Percentiles rank a stretch among this genome's conserved stretches.
Evolutionary conservation across 2,888 invertebrate genomes (phyloP).

Genomic region (Ectropis crepuscularia): DNA sequence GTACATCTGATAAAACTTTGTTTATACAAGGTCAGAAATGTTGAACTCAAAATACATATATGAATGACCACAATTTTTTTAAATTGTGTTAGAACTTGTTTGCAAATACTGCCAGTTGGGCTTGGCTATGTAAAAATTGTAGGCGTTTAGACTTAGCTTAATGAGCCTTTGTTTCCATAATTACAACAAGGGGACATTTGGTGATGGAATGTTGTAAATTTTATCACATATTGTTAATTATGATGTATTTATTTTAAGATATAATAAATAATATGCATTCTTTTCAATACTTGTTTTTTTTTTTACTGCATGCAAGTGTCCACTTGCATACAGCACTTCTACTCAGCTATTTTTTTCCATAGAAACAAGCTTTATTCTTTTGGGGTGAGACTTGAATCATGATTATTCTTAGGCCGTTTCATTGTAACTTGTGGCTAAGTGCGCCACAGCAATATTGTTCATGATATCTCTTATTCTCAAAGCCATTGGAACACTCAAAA

Average conservation of each 20-base stretch:
- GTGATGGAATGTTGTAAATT: slow-evolving; percentile 76
- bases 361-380: too few relatives aligned
- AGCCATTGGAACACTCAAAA: slow-evolving; percentile 52
- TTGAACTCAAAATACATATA: too few relatives aligned
- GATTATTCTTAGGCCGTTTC: slow-evolving; percentile 3
- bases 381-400: too few relatives aligned
- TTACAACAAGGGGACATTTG: slow-evolving; percentile 49
- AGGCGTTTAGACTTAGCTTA: slow-evolving; percentile 24
- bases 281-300: slow-evolving; percentile 49
- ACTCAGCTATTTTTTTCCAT: too few relatives aligned
- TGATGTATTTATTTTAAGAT: slow-evolving; percentile 76
- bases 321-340: not conserved
- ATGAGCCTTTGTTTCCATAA: slow-evolving; percentile 29
- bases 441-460: slow-evolving; percentile 44
- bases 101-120: slow-evolving; percentile 2
- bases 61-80: too few relatives aligned
- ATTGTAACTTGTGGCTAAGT: slow-evolving; percentile 44
- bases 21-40: too few relatives aligned
- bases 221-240: slow-evolving; percentile 67
- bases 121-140: slow-evolving; percentile 8
- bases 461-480: slow-evolving; percentile 53
- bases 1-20: too few relatives aligned
- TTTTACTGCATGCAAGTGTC: not conserved
- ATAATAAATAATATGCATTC: slow-evolving; percentile 74
- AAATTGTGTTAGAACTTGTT: too few relatives aligned